These are phyloP conservation scores for Eulemur mongoz DNA, from an alignment of 2,797 vertebrate genomes.

Conservation along the genomic window DNA sequence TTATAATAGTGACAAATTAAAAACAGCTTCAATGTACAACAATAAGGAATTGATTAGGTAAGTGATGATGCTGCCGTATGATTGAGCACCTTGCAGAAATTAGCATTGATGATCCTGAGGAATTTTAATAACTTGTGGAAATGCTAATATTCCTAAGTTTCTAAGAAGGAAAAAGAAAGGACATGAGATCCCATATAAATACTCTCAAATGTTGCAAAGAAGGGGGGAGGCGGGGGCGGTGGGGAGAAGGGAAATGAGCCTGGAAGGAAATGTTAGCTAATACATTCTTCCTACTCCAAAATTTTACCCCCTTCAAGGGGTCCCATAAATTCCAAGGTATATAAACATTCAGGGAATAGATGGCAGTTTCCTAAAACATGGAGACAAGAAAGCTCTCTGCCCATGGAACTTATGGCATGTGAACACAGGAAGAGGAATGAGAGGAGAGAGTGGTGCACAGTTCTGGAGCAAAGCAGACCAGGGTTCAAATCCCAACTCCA, in stretches of 20 bases:
- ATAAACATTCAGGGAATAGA: not conserved
- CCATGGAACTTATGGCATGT: not conserved
- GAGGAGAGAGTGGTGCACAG: rapidly evolving
- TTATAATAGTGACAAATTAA: not conserved
- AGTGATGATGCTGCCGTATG: not conserved
- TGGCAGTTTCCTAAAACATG: not conserved
- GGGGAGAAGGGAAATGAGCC: not conserved
- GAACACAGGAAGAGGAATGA: not conserved
- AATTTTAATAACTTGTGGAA: constrained; percentile 18
- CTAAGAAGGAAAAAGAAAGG: not conserved
- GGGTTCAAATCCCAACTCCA: not conserved
- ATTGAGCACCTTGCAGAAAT: not conserved
- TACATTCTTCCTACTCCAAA: not conserved
- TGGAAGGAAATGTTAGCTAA: not conserved
- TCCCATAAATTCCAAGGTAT: not conserved
- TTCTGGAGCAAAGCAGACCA: not conserved
- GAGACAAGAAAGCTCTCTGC: not conserved
- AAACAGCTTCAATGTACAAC: not conserved
- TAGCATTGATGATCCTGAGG: not conserved
- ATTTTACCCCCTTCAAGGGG: not conserved
- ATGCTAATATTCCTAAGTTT: not conserved
- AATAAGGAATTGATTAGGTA: not conserved
- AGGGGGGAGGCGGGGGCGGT: rapidly evolving
- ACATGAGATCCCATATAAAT: not conserved
- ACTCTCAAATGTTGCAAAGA: not conserved